A percentile compares a stretch with the other conserved stretches of the same genome.
Evolutionary conservation across 2,888 invertebrate genomes (phyloP).

Genomic region (Polydrusus pterygomalis): DNA sequence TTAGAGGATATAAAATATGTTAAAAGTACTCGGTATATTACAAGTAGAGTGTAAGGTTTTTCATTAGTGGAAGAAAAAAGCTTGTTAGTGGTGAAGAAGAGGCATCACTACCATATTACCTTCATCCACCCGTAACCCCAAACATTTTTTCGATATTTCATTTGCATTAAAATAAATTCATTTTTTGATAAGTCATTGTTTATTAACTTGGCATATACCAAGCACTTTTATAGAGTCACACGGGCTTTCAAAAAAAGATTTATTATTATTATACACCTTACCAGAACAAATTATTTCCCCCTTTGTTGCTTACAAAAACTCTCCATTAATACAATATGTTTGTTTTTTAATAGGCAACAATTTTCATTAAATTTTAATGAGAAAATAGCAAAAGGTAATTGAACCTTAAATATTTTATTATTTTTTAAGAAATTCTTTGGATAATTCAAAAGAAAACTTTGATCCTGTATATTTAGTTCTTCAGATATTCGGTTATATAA

Average conservation of each 20-base stretch:
- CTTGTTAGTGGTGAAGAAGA: background rate
- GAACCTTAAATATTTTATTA: constrained; percentile 1
- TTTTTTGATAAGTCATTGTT: background rate
- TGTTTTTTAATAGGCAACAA: background rate
- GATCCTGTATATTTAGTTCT: background rate
- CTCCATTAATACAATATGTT: background rate
- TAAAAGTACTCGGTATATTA: too few species aligned
- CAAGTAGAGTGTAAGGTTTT: too few species aligned
- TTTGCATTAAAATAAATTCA: background rate
- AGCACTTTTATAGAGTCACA: background rate
- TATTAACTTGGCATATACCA: background rate
- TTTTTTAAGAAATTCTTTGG: background rate
- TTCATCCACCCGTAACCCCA: background rate
- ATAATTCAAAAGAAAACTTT: background rate
- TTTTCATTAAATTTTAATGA: constrained; percentile 12
- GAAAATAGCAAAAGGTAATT: background rate
- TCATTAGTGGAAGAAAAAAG: background rate
- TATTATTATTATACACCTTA: background rate
- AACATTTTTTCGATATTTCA: constrained; percentile 5
- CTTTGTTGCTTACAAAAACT: background rate
- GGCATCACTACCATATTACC: background rate
- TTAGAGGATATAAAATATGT: too few species aligned
- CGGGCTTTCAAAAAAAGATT: background rate
- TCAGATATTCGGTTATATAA: constrained; percentile 1
- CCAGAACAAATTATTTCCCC: background rate